Evolutionary conservation across 2,797 vertebrate species (phyloP).

Genomic region (Myotis pilosus): DNA sequence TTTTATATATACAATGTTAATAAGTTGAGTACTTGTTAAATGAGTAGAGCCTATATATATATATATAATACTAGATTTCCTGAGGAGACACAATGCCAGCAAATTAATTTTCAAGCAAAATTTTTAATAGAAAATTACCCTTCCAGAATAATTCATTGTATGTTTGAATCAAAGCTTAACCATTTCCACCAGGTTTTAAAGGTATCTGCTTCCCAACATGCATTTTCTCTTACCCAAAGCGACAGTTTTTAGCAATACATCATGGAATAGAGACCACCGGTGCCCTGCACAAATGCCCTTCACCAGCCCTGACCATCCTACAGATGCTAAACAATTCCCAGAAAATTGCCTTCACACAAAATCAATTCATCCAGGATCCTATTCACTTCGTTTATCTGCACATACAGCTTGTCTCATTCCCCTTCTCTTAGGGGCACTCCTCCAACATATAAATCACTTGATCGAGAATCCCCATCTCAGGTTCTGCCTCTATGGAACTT

Average conservation of each 20-base stretch:
- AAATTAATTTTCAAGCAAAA: slow-evolving; percentile 10
- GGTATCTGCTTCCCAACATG: not conserved
- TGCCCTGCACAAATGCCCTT: not conserved
- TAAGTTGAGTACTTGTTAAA: not conserved
- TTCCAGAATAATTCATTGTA: not conserved
- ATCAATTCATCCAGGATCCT: not conserved
- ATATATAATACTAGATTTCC: not conserved
- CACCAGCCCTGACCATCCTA: not conserved
- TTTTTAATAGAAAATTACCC: not conserved
- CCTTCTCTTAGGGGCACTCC: not conserved
- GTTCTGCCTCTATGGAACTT: not conserved
- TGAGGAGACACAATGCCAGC: not conserved
- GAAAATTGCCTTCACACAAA: not conserved
- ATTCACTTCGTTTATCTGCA: not conserved
- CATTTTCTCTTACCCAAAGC: not conserved
- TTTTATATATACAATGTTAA: not conserved
- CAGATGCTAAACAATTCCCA: not conserved
- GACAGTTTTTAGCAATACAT: not conserved
- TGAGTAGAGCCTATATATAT: not conserved
- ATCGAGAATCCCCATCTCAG: not conserved
- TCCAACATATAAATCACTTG: not conserved
- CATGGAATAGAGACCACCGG: not conserved
- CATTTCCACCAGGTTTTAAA: not conserved
- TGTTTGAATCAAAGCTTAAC: not conserved
- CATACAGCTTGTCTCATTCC: not conserved